Evolutionary conservation across 2,113 vertebrate genomes (phyloP).

Genomic region (Cololabis saira): DNA sequence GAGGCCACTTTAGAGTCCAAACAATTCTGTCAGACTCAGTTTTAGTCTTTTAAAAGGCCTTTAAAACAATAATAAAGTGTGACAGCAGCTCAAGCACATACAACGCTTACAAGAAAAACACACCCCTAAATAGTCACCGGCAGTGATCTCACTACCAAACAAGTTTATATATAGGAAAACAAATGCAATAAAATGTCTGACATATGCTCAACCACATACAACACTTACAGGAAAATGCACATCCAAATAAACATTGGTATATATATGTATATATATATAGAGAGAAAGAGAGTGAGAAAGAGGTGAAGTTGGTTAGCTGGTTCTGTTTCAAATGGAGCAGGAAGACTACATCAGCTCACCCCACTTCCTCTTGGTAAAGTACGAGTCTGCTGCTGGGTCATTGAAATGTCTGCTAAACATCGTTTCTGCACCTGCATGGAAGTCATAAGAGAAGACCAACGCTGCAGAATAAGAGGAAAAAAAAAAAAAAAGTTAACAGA

Average conservation of each 20-base stretch:
- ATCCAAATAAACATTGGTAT: too few relatives aligned
- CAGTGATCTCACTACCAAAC: constrained; percentile 22
- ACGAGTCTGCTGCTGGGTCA: constrained; percentile 94
- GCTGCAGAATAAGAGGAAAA: constrained; percentile 74
- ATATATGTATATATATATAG: too few relatives aligned
- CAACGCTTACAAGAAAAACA: constrained; percentile 1
- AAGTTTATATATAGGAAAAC: neutral
- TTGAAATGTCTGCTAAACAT: constrained; percentile 99
- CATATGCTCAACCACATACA: neutral
- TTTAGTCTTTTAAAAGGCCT: neutral
- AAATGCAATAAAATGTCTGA: constrained; percentile 35
- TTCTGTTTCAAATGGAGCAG: constrained; percentile 23
- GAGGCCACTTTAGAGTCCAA: constrained; percentile 6
- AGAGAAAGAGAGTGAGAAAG: too few relatives aligned
- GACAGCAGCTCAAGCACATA: neutral
- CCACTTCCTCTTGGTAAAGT: constrained; percentile 99
- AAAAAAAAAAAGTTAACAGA: neutral
- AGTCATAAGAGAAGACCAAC: constrained; percentile 98
- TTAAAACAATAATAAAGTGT: too few relatives aligned
- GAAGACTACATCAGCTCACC: constrained; percentile 82
- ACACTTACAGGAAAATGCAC: too few relatives aligned
- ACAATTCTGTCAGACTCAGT: neutral
- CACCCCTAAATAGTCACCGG: constrained; percentile 2
- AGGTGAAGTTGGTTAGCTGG: too few relatives aligned
- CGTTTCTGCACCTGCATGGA: constrained; percentile 97